Percentiles rank a stretch among this genome's conserved stretches.
These are phyloP conservation scores for Geotrypetes seraphini DNA, from an alignment of 2,797 vertebrate genomes.

Conservation along the genomic window DNA sequence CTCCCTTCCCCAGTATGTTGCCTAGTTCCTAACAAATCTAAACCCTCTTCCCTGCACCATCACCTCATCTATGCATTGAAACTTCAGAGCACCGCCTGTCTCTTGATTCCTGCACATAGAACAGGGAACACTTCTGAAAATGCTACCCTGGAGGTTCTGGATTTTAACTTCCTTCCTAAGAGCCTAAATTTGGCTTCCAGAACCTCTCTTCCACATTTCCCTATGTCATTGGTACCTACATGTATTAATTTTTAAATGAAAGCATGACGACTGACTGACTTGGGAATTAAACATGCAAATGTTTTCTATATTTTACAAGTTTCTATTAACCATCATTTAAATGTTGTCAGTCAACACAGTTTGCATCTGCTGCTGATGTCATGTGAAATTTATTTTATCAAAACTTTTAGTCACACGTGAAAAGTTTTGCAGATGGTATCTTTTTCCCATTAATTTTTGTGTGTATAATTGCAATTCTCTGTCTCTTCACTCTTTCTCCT, in stretches of 20 bases:
- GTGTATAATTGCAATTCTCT: background rate
- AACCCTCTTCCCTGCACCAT: too few species aligned
- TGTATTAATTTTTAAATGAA: constrained; percentile 18
- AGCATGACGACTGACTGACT: constrained; percentile 16
- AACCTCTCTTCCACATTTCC: too few species aligned
- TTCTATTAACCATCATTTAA: constrained; percentile 62
- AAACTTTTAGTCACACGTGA: constrained; percentile 83
- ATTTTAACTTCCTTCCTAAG: too few species aligned
- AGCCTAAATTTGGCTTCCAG: too few species aligned
- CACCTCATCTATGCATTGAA: too few species aligned
- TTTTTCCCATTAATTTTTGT: constrained; percentile 31
- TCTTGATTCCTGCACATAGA: too few species aligned
- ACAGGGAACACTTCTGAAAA: too few species aligned
- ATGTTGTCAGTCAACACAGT: constrained; percentile 59
- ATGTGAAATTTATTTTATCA: constrained; percentile 67
- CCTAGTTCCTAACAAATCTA: too few species aligned
- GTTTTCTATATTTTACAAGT: constrained; percentile 20
- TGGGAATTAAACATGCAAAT: constrained; percentile 18
- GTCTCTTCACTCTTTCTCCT: constrained; percentile 11
- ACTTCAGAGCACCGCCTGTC: too few species aligned
- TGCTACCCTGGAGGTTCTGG: too few species aligned
- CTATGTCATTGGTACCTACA: too few species aligned
- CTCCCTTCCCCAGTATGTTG: too few species aligned
- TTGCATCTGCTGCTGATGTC: constrained; percentile 56
- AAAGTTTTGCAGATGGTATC: constrained; percentile 82